phyloP scores from a whole-genome alignment of 2,797 vertebrate genomes.

The Dendrocincla tyrannina region DNA sequence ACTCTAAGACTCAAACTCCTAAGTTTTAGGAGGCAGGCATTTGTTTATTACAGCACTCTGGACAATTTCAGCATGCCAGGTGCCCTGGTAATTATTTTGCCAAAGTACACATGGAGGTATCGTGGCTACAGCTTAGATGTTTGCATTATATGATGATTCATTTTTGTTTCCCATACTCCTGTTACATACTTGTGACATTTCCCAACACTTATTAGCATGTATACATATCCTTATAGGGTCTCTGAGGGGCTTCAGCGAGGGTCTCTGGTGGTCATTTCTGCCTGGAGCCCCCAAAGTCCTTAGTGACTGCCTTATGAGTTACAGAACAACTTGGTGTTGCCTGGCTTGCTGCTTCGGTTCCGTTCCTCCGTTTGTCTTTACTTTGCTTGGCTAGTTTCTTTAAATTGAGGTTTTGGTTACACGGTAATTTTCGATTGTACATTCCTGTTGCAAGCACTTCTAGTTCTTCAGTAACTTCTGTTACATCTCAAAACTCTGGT shows the following conservation, averaged over 20 bases:
- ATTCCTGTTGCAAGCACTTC: not conserved
- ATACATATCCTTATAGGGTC: not conserved
- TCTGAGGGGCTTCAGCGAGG: not conserved
- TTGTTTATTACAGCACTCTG: not conserved
- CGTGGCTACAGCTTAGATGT: not conserved
- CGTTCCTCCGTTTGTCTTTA: not conserved
- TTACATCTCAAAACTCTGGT: not conserved
- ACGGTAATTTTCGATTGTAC: not conserved
- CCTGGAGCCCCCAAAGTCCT: not conserved
- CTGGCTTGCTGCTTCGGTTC: not conserved
- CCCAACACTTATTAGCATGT: not conserved
- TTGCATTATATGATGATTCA: not conserved
- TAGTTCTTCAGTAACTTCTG: not conserved
- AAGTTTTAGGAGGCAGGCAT: not conserved
- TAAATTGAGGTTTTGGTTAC: not conserved
- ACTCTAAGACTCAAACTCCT: not conserved
- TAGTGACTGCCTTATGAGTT: not conserved
- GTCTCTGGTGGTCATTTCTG: not conserved
- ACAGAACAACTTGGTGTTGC: not conserved
- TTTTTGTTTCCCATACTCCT: not conserved
- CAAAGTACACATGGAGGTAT: not conserved
- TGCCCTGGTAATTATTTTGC: not conserved
- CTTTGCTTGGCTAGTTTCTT: not conserved
- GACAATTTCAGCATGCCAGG: not conserved
- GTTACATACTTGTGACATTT: not conserved